phyloP scores from a whole-genome alignment of 2,797 vertebrate genomes.

The Rallus crepitans region DNA sequence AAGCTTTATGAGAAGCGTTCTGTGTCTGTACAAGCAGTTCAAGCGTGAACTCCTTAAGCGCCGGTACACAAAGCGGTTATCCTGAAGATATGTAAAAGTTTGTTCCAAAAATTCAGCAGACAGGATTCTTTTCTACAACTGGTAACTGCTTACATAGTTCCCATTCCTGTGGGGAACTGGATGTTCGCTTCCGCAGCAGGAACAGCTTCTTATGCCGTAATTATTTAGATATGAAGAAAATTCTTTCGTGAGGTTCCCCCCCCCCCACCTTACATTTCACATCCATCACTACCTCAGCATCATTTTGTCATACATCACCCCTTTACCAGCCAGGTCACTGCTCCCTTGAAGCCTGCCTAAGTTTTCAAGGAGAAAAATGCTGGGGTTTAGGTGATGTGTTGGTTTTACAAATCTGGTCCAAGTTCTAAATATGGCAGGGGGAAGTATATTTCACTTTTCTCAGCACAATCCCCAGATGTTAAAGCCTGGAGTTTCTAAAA shows the following conservation, averaged over 20 bases:
- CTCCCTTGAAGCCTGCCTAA: background rate
- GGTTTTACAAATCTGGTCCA: background rate
- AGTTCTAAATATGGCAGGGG: background rate
- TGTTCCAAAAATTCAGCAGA: background rate
- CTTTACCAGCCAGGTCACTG: background rate
- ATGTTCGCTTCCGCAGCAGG: background rate
- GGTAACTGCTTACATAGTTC: slow-evolving; percentile 18
- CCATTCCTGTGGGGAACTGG: background rate
- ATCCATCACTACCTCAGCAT: background rate
- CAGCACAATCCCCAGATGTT: background rate
- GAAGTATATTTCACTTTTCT: background rate
- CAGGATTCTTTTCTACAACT: background rate
- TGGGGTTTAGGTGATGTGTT: background rate
- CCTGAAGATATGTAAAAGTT: background rate
- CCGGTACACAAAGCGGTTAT: background rate
- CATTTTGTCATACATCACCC: background rate
- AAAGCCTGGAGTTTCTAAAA: background rate
- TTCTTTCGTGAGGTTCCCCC: background rate
- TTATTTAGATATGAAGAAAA: background rate
- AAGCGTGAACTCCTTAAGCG: background rate
- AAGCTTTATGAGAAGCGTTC: background rate
- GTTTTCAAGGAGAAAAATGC: background rate
- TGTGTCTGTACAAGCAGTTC: background rate
- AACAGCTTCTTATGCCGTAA: background rate
- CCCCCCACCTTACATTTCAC: background rate